phyloP scores from a whole-genome alignment of 2,888 invertebrate genomes.

The Podotricha telesiphe region DNA sequence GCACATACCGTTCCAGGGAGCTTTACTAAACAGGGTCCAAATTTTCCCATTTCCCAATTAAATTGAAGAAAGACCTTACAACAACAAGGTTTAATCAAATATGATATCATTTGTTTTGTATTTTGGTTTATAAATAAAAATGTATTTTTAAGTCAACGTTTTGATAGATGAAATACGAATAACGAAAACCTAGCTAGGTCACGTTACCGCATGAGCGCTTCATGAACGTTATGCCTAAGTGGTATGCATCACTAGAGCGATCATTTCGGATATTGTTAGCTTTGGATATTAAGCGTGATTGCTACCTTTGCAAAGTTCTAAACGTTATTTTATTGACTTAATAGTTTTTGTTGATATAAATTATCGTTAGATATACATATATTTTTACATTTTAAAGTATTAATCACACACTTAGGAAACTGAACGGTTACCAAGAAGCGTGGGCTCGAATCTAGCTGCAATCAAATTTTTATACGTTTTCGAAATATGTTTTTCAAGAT shows the following conservation, averaged over 20 bases:
- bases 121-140: conserved; percentile 13
- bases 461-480: too few species aligned
- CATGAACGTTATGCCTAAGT: conserved; percentile 29
- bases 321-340: background rate
- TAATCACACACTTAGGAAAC: too few species aligned
- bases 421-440: too few species aligned
- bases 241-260: conserved; percentile 34
- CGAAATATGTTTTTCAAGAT: too few species aligned
- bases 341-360: background rate
- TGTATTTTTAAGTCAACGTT: background rate
- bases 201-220: conserved; percentile 32
- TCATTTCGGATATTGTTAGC: conserved; percentile 28
- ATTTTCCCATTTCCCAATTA: too few species aligned
- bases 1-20: too few species aligned
- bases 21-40: too few species aligned
- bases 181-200: conserved; percentile 37
- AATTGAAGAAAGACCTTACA: too few species aligned
- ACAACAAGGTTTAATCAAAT: background rate
- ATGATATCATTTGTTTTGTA: background rate
- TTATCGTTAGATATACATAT: too few species aligned
- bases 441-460: too few species aligned
- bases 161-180: conserved; percentile 37
- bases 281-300: conserved; percentile 8
- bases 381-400: too few species aligned
- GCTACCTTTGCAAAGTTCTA: conserved; percentile 3